These are phyloP conservation scores for Micromussa lordhowensis DNA, from an alignment of 92 coral and sea anemone genomes.

Conservation along the genomic window DNA sequence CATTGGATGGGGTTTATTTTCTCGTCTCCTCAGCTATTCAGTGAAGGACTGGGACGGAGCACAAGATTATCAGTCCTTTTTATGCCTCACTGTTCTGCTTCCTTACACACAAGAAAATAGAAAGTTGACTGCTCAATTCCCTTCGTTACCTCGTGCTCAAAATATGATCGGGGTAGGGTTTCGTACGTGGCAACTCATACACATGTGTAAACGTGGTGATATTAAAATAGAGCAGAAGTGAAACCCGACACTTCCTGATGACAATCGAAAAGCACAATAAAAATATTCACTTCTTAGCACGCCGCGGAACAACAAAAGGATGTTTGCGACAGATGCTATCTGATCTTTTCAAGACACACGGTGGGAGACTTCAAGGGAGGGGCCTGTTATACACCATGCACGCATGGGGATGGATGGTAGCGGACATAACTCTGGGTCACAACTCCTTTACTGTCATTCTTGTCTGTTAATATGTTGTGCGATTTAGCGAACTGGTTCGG, in stretches of 20 bases:
- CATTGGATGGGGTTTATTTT: neutral
- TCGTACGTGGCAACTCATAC: slow-evolving; percentile 4
- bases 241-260: slow-evolving; percentile 37
- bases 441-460: neutral
- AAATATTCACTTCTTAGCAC: slow-evolving; percentile 30
- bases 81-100: neutral
- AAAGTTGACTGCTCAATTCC: neutral
- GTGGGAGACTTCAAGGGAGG: slow-evolving; percentile 21
- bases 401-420: neutral
- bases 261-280: slow-evolving; percentile 36
- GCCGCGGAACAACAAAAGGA: slow-evolving; percentile 48
- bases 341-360: slow-evolving; percentile 42
- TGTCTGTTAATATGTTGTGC: neutral
- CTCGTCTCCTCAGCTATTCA: neutral
- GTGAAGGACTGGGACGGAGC: neutral
- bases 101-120: neutral
- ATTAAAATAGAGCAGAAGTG: slow-evolving; percentile 43
- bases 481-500: neutral
- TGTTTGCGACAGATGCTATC: slow-evolving; percentile 51
- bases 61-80: neutral
- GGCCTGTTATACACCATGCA: neutral
- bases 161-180: neutral
- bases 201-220: slow-evolving; percentile 41
- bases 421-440: no score
- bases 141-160: neutral